phyloP scores from a whole-genome alignment of 37 sponge, comb jelly and placozoan genomes.

The Spongilla lacustris region DNA sequence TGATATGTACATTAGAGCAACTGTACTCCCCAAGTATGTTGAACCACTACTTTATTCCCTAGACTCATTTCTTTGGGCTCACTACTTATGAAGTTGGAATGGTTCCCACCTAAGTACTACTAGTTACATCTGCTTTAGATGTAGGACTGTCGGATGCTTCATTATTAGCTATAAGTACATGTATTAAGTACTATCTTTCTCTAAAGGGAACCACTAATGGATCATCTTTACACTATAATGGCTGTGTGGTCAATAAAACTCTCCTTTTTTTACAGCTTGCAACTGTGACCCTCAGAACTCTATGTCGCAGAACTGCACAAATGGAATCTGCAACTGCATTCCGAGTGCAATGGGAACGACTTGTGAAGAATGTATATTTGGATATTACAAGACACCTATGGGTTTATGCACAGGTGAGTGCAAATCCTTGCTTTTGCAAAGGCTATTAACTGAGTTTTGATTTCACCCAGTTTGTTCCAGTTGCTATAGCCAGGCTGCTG shows the following conservation, averaged over 20 bases:
- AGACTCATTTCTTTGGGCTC: no score
- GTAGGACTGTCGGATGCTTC: no score
- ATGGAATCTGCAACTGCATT: conserved; percentile 31
- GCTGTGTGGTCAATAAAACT: not conserved
- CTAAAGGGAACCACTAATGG: no score
- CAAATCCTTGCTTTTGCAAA: not conserved
- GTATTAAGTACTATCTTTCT: no score
- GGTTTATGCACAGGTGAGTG: conserved; percentile 63
- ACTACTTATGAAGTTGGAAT: no score
- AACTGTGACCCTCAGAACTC: conserved; percentile 77
- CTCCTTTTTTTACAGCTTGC: conserved; percentile 47
- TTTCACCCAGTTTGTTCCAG: not conserved
- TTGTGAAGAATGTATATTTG: conserved; percentile 78
- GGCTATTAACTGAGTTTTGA: not conserved
- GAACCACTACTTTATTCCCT: no score
- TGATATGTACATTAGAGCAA: no score
- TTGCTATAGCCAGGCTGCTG: not conserved
- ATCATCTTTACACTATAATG: no score
- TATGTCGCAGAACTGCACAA: conserved; percentile 60
- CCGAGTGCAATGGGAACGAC: conserved; percentile 80
- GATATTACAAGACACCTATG: conserved; percentile 42
- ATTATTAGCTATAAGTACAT: no score
- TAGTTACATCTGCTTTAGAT: no score
- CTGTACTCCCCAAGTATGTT: no score
- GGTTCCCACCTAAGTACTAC: no score